A percentile compares a stretch with the other conserved stretches of the same genome.
Conservation (phyloP, 2,797 vertebrate genomes). For the Aeoliscus strigatus region DNA sequence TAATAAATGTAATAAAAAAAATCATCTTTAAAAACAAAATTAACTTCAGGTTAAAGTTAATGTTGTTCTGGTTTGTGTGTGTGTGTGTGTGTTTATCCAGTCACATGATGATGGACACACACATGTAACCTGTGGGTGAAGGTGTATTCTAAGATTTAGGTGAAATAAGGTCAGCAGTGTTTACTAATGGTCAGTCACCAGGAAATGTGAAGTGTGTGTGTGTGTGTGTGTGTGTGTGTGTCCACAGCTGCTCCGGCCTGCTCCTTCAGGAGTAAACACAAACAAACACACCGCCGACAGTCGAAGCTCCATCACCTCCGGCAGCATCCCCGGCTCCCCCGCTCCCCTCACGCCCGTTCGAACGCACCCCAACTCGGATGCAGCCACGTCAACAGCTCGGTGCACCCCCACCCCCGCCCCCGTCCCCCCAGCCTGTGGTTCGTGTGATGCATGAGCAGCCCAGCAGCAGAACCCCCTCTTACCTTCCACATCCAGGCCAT, state of each 20-base stretch:
- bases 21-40: too few relatives aligned
- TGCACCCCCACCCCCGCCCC: too few relatives aligned
- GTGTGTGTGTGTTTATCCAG: too few relatives aligned
- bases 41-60: too few relatives aligned
- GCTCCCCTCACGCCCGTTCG: conserved; percentile 26
- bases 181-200: too few relatives aligned
- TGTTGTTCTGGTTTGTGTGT: too few relatives aligned
- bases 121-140: too few relatives aligned
- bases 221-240: conserved; percentile 2
- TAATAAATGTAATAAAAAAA: too few relatives aligned
- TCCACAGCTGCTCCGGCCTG: conserved; percentile 23
- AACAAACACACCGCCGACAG: conserved; percentile 1
- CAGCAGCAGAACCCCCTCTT: conserved; percentile 63
- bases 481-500: conserved; percentile 98
- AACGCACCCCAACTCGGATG: not conserved
- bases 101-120: too few relatives aligned
- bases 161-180: too few relatives aligned
- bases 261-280: conserved; percentile 10
- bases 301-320: conserved; percentile 8
- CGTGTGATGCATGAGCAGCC: conserved; percentile 20
- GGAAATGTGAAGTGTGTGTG: not conserved
- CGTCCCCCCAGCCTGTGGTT: not conserved
- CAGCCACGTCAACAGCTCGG: conserved; percentile 3
- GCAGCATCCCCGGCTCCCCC: conserved; percentile 32
- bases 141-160: too few relatives aligned